Evolutionary conservation across 1,140 invertebrate genomes (phyloP).

Genomic region (Polypedilum vanderplanki): DNA sequence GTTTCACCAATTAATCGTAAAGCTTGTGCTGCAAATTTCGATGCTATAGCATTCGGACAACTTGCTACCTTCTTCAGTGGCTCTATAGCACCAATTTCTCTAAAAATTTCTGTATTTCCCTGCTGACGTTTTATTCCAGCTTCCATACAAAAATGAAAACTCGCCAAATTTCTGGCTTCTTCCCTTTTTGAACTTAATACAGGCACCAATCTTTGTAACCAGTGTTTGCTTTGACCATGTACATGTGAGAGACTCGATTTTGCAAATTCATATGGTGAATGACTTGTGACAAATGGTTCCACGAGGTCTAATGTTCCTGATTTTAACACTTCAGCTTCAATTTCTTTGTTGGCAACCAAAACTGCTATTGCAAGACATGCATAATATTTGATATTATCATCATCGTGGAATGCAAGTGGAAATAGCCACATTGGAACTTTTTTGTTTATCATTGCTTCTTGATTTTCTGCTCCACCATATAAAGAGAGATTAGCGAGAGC

Average conservation of each 20-base stretch:
- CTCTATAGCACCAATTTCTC: slow-evolving; percentile 91
- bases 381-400: slow-evolving; percentile 97
- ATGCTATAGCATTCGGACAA: slow-evolving; percentile 95
- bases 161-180: slow-evolving; percentile 92
- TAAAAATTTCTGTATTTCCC: slow-evolving; percentile 88
- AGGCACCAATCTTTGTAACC: slow-evolving; percentile 87
- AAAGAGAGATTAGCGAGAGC: slow-evolving; percentile 93
- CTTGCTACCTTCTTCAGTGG: slow-evolving; percentile 94
- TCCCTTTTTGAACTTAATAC: slow-evolving; percentile 93
- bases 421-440: slow-evolving; percentile 98
- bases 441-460: slow-evolving; percentile 93
- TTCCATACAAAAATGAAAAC: slow-evolving; percentile 99
- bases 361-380: slow-evolving; percentile 96
- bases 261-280: slow-evolving; percentile 93
- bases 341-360: slow-evolving; percentile 95
- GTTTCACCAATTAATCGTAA: slow-evolving; percentile 92
- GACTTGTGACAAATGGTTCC: slow-evolving; percentile 89
- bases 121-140: slow-evolving; percentile 96
- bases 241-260: slow-evolving; percentile 85
- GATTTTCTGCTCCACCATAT: slow-evolving; percentile 94
- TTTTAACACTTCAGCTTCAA: slow-evolving; percentile 91
- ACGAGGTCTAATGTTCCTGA: slow-evolving; percentile 93
- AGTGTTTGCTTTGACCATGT: slow-evolving; percentile 93
- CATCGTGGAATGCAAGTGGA: slow-evolving; percentile 90
- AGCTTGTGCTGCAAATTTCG: slow-evolving; percentile 94